Base-by-base conservation (phyloP, 2,113 vertebrate genomes). In the Thamnaconus septentrionalis region DNA sequence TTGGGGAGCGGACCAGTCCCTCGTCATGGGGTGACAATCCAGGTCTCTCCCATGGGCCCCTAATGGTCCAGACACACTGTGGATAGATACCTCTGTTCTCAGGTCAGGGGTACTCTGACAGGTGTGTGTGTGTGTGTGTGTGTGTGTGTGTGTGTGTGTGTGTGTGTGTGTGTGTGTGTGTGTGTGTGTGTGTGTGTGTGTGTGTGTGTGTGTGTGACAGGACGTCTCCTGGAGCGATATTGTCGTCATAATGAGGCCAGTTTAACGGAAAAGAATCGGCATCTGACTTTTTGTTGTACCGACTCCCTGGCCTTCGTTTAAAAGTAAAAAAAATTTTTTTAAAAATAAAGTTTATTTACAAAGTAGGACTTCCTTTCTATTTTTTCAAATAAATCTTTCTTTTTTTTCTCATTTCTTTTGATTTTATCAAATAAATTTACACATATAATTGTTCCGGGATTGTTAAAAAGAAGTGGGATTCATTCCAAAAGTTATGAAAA, bases 1-100 rank as follows among this genome's bases (percentile, higher is more conserved):
- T 78, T 87, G 79, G 87, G 87, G 80, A 87, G 75, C 59, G 74
- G 81, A 83, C 78, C 48, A 4, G 74, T 83, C 80, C 76, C 85
- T 71, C 76, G 80, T 86, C 82, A 89, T 58, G 57, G 59, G 73
- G 65, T 89, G 87, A 87, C 87, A 89, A 31, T 31, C 18, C 18
- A 31, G 1, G 18, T 66, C 60, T 58, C 66, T 87, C 81, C 80
- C 83, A 71, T 78, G 80, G 83, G 83, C 68, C 53, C 59, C 71
- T 81, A 87, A 84, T 85, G 81, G 80, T 64, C 56, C 69, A 66
- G 44, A 61, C 59, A 64, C 8, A 52, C 11, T 31, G 18, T 31
- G 18, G 18, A 31, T 31, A 31, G 9, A 50, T n/a, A 50, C 48
- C 10, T n/a, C 10, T 9, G n/a, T 50, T 50, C 48, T n/a, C n/a